Base-by-base conservation (phyloP, 2,113 vertebrate genomes). In the Raja brachyura region DNA sequence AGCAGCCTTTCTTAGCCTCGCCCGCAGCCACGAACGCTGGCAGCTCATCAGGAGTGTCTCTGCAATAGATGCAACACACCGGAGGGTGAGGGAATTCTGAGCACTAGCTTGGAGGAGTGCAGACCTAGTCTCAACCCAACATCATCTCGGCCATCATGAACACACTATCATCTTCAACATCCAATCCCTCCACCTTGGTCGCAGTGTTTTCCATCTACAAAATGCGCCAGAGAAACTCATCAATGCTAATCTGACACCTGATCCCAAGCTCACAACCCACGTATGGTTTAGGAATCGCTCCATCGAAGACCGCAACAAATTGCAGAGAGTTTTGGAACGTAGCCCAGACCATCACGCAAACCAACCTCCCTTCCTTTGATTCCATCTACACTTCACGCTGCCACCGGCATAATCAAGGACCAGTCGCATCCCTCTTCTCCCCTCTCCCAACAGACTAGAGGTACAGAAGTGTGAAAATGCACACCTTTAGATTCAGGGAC, bases 21-120 rank as follows among this genome's bases (percentile, higher is more conserved):
- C 98, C 99, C 94, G 97, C 97, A 93, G 97, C 98, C 94, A 99
- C 96, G 95, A 97, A 99, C 0, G 96, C 96, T 25, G 98, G 99
- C 54, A 98, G 95, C 90, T 97, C 96, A 94, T 99, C 98, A 88
- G 98, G 98, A 93, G 96, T 95, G 94, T 99, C 99, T 95, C 98
- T 99, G 48, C 94, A 48, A 25, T 93, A 94, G 94, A 93, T 9
- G 94, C 75, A 95, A 48, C 93, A 74, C 93, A 73, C 93, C 86
- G 22, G n/a, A 9, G 59, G 31, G n/a, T 66, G 28, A 20, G 56
- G 54, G 81, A 48, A 86, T 6, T 86, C 9, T 86, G 22, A 14
- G 25, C 81, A 61, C 56, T 86, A 59, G 22, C 25, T 28, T 16
- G 81, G 25, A 11, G 14, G 79, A 11, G 79, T 4, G 79, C 48